These are phyloP conservation scores for cat (Felis catus) DNA, from an alignment of 2,113 vertebrate genomes.

Conservation along the genomic window F.catus_Fca126_mat1.0 CM031423.1:4159501-4160000, in stretches of 20 bases:
- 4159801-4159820: background rate
- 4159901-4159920: background rate
- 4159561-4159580: background rate
- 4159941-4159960: rapidly evolving
- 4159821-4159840: rapidly evolving
- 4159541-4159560: too few species aligned
- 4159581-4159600: background rate
- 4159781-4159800: background rate
- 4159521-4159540: too few species aligned
- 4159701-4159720: background rate
- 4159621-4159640: background rate
- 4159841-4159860: rapidly evolving
- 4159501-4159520: background rate
- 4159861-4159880: background rate
- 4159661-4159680: background rate
- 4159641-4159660: background rate
- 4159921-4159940: rapidly evolving
- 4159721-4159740: background rate
- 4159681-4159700: background rate
- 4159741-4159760: rapidly evolving
- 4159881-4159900: background rate
- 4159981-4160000: background rate
- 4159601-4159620: rapidly evolving
- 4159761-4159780: background rate
- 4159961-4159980: background rate